Base-by-base conservation (phyloP, 2,888 invertebrate genomes). In the Alitta virens region DNA sequence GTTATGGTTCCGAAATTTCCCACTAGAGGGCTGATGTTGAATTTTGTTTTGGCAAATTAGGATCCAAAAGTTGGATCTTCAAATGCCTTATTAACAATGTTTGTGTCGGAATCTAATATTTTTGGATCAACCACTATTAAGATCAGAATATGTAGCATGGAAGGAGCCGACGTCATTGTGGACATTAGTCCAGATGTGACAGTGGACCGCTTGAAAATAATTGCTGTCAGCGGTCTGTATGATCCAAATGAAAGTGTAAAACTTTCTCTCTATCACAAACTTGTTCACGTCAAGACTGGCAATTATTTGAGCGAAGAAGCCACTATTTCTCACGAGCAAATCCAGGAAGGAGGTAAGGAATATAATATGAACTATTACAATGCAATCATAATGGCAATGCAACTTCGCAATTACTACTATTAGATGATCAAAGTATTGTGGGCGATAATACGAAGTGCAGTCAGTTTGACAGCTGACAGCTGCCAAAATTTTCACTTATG, bases 151-250 rank as follows among this genome's bases (percentile, higher is more conserved):
- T 74, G 79, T 2, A 80, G 74, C 66, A 74, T 75, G 56, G 79
- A 81, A 68, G 83, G 83, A 18, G 71, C 70, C 9, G 74, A 75
- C 23, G 76, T 77, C 70, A 70, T 74, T 5, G 64, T 75, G 2
- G 78, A 79, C 21, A 71, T 80, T 14, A 65, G 63, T 14, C 75
- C 77, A 14, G 82, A 79, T 61, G 73, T 76, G 49, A 79, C 79
- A 3, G 75, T 83, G 2, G 83, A 83, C 56, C 77, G 76, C 63
- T 63, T 83, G 27, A 83, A 83, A 71, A 74, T 80, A 7, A 74
- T 75, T 68, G 80, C 81, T 12, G 68, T 83, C 51, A 74, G 77
- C 33, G 78, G 82, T 63, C 79, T 84, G 63, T 76, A 78, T 24
- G 76, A 79, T 62, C 74, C 78, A 18, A 68, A 75, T 16, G 82